These are phyloP conservation scores for Harpagus bidentatus DNA, from an alignment of 2,113 vertebrate genomes.

Conservation along the genomic window DNA sequence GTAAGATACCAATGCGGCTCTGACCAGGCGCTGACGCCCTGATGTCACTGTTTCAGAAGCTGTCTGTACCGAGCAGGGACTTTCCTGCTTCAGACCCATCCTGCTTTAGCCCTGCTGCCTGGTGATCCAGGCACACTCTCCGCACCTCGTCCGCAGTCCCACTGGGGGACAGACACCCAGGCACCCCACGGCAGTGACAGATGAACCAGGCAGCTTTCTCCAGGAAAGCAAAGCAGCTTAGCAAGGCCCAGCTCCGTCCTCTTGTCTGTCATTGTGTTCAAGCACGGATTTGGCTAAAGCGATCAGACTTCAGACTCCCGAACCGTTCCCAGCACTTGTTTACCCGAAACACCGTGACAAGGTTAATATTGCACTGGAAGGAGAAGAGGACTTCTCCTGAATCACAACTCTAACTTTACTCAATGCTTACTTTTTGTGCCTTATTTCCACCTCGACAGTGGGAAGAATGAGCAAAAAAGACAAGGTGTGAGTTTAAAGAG, in stretches of 20 bases:
- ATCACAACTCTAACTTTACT: background rate
- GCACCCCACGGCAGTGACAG: background rate
- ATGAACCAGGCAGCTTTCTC: background rate
- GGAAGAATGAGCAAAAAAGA: background rate
- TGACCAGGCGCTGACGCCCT: background rate
- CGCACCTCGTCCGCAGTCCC: background rate
- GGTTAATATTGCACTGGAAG: background rate
- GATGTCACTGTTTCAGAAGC: background rate
- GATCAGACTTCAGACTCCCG: constrained; percentile 8
- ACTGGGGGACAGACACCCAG: background rate
- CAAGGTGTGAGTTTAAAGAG: background rate
- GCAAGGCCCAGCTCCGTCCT: background rate
- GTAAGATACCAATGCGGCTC: accelerated
- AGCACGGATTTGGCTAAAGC: background rate
- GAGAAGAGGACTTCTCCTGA: background rate
- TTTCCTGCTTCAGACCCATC: background rate
- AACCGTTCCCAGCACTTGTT: background rate
- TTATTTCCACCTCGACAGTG: background rate
- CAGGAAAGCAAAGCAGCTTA: background rate
- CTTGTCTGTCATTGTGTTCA: background rate
- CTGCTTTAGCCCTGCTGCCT: background rate
- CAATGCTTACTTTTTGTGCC: background rate
- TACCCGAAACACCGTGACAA: background rate
- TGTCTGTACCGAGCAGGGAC: background rate
- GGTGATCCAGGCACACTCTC: background rate